Evolutionary conservation across 2,113 vertebrate genomes (phyloP), one percentile per base, ranked within the genome.

Genomic region (Sander vitreus): DNA sequence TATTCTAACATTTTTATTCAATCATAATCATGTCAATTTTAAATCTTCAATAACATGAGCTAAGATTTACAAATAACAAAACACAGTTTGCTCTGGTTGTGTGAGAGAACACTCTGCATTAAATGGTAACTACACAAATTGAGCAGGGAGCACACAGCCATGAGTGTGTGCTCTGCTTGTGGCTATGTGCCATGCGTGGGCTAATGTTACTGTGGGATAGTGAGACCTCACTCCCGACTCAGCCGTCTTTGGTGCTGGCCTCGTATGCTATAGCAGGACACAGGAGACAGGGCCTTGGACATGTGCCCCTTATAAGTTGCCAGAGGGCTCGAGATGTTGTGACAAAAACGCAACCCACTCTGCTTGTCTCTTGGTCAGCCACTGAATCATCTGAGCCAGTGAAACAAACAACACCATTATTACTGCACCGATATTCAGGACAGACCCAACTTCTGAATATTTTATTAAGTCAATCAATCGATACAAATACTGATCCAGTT

Each of bases 301-400:
- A 30, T 77, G 58, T 85, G 80, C 77, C 85, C 72, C 69, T 85
- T 51, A 78, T 73, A 84, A 85, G 76, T 82, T 88, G 73, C 86
- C 73, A 66, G 57, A 80, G 77, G 86, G 64, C 80, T 81, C 25
- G 66, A 87, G 76, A 87, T 88, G 78, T 83, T 85, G 88, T 84
- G 85, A 84, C 85, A 90, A 86, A 89, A 81, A 89, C 76, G 84
- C 84, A 88, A 48, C 88, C 82, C 79, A 83, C 88, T 84, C 84
- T 55, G 33, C 73, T 80, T n/a, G 58, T 80, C 75, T 84, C 67
- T 66, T 69, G 65, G 59, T 89, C 63, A 76, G 70, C 76, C 75
- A 67, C 76, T 91, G 86, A 91, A 78, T 91, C 79, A 90, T 92
- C 90, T 79, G 77, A 76, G 67, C 54, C 25, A 78, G 23, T 10